A percentile compares a stretch with the other conserved stretches of the same genome.
phyloP scores from a whole-genome alignment of 2,888 invertebrate genomes.

The Pachymerium ferrugineum region DNA sequence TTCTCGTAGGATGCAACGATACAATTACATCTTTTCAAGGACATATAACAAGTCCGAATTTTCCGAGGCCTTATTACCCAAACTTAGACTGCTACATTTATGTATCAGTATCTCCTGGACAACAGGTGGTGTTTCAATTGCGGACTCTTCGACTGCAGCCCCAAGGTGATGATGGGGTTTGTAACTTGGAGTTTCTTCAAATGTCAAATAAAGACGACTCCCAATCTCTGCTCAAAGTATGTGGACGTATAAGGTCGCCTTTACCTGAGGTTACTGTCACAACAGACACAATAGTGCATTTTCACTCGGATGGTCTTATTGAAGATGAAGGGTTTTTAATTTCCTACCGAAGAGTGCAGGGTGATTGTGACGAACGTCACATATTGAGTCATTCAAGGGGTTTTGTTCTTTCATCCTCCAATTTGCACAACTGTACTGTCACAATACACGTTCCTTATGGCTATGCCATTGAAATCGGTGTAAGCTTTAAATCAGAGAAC shows the following conservation, averaged over 20 bases:
- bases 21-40: constrained; percentile 23
- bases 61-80: constrained; percentile 31
- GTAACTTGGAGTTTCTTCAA: not conserved
- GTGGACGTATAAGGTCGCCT: not conserved
- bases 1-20: constrained; percentile 32
- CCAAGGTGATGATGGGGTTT: not conserved
- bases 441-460: constrained; percentile 32
- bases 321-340: constrained; percentile 12
- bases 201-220: not conserved
- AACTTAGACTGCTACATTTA: constrained; percentile 31
- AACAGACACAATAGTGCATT: not conserved
- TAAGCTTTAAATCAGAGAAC: not conserved
- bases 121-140: not conserved
- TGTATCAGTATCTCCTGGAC: not conserved
- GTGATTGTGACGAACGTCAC: not conserved
- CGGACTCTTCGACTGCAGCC: not conserved
- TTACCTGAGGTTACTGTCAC: not conserved
- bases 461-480: constrained; percentile 20
- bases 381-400: not conserved
- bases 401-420: not conserved
- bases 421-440: constrained; percentile 22
- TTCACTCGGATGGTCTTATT: not conserved
- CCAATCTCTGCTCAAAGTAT: not conserved
- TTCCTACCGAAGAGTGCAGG: not conserved
- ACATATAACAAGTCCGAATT: constrained; percentile 32